Base-by-base conservation (phyloP, 1,140 invertebrate species). In the Sitobion miscanthi region DNA sequence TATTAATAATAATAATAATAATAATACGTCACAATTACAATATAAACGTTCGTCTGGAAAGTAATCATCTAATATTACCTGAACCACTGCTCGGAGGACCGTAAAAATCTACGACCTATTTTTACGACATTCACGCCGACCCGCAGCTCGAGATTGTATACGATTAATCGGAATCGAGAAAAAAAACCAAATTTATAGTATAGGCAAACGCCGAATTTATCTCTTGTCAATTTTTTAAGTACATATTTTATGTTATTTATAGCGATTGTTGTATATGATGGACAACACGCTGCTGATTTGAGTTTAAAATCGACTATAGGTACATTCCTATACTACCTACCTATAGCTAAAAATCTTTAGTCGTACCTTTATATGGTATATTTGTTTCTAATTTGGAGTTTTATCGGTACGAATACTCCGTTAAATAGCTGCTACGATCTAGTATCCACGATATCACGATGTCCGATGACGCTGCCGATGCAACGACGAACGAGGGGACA, bases 81-180 rank as follows among this genome's bases (percentile, higher is more conserved):
- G 62, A 4, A 69, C 62, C 62, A 14, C 25, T 54, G 52, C 21
- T 69, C 11, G 62, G 0, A 69, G 62, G 9, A 77, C 14, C 62
- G n/a, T 77, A 77, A 77, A 77, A 77, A 77, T 77, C 62, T 77
- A 77, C 62, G 62, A 77, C 62, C 30, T 77, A n/a, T n/a, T 77
- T 77, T 77, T n/a, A 77, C 62, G 62, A 77, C 62, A n/a, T 77
- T 77, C 62, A 77, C 62, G 62, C 62, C n/a, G 62, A 77, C n/a
- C 30, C 62, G n/a, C 30, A 69, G 30, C 30, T 14, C 3, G n/a
- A n/a, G 62, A n/a, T 77, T n/a, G 5, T 77, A n/a, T 69, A n/a
- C 30, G 30, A 69, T 69, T 69, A 69, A 69, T 69, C 62, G 62
- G 3, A 69, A 69, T 69, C 25, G n/a, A 77, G 62, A 77, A 35